These are phyloP conservation scores for Ciconia stormi DNA, from an alignment of 2,113 vertebrate species.

Conservation along the genomic window DNA sequence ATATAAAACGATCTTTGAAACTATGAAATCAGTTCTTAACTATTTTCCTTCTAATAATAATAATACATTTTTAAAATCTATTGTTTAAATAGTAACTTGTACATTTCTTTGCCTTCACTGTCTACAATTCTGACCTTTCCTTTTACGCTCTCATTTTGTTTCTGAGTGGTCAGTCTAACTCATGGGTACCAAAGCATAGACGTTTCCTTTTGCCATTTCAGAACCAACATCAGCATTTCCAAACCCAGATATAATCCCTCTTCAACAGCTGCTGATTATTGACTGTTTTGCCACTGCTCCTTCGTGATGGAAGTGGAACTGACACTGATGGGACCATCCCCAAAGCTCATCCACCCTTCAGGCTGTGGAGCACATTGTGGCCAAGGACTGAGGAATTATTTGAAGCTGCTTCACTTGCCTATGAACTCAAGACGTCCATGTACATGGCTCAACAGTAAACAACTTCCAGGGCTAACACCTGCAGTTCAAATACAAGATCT, in stretches of 20 bases:
- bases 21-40: not conserved
- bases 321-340: not conserved
- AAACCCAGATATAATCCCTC: not conserved
- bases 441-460: not conserved
- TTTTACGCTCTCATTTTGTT: not conserved
- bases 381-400: not conserved
- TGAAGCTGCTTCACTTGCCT: not conserved
- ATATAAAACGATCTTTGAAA: not conserved
- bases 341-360: not conserved
- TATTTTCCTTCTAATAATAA: not conserved
- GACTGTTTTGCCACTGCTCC: not conserved
- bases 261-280: not conserved
- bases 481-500: not conserved
- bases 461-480: not conserved
- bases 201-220: not conserved
- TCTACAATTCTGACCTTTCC: not conserved
- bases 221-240: not conserved
- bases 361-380: accelerated
- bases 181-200: not conserved
- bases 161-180: not conserved
- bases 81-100: not conserved
- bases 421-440: not conserved
- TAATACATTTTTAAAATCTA: not conserved
- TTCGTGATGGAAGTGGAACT: not conserved
- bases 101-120: not conserved